These are phyloP conservation scores for Numenius phaeopus DNA, from an alignment of 2,797 vertebrate genomes.

Conservation along the genomic window DNA sequence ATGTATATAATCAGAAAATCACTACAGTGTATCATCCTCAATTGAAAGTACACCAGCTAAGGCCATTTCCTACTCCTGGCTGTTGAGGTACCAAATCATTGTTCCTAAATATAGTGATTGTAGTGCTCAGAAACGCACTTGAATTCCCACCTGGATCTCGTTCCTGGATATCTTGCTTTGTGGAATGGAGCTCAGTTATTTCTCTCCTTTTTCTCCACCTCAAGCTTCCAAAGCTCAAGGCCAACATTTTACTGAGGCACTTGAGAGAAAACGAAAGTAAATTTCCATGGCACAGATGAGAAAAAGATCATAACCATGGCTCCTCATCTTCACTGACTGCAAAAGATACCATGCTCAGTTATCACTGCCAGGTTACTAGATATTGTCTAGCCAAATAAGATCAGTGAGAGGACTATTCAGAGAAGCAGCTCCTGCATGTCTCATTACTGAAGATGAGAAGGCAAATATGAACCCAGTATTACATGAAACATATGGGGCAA, in stretches of 20 bases:
- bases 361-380: not conserved
- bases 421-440: not conserved
- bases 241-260: not conserved
- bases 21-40: not conserved
- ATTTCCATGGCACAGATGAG: not conserved
- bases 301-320: not conserved
- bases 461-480: not conserved
- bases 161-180: not conserved
- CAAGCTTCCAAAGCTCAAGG: not conserved
- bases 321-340: not conserved
- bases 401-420: not conserved
- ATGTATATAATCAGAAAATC: not conserved
- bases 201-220: not conserved
- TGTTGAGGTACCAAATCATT: not conserved
- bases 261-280: not conserved
- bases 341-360: not conserved
- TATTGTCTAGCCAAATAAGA: not conserved
- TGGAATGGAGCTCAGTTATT: not conserved
- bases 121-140: not conserved
- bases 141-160: not conserved
- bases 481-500: not conserved
- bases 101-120: not conserved
- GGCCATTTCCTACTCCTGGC: not conserved
- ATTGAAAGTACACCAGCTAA: not conserved
- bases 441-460: not conserved